Evolutionary conservation across 2,797 vertebrate genomes (phyloP).

Genomic region (Falco rusticolus): DNA sequence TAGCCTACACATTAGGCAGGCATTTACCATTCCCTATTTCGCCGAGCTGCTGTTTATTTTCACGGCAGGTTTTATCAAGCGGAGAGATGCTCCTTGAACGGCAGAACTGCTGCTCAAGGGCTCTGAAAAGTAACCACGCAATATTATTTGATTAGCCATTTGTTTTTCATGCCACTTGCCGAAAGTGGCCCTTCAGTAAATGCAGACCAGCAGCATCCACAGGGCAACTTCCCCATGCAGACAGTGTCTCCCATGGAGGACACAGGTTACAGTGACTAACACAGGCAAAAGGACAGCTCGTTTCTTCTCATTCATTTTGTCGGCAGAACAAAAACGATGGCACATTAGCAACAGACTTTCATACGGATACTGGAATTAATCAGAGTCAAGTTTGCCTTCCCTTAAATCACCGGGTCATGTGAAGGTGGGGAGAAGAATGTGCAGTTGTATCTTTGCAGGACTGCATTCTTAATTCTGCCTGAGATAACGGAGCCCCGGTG

Average conservation of each 20-base stretch:
- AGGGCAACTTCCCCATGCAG: background rate
- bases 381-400: constrained; percentile 30
- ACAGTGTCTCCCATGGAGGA: background rate
- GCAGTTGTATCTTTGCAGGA: background rate
- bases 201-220: background rate
- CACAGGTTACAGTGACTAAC: background rate
- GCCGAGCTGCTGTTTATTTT: background rate
- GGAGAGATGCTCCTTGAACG: background rate
- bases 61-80: background rate
- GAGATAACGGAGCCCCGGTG: background rate
- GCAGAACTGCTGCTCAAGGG: background rate
- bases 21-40: background rate
- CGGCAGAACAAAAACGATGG: background rate
- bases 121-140: background rate
- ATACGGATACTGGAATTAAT: constrained; percentile 37
- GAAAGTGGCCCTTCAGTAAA: background rate
- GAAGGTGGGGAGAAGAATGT: constrained; percentile 20
- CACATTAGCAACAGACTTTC: constrained; percentile 7
- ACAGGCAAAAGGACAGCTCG: background rate
- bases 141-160: background rate
- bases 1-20: background rate
- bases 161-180: background rate
- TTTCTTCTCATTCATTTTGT: constrained; percentile 2
- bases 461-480: background rate
- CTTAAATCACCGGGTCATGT: constrained; percentile 18